phyloP scores from a whole-genome alignment of 2,888 invertebrate genomes.

The Drosophila birchii region DNA sequence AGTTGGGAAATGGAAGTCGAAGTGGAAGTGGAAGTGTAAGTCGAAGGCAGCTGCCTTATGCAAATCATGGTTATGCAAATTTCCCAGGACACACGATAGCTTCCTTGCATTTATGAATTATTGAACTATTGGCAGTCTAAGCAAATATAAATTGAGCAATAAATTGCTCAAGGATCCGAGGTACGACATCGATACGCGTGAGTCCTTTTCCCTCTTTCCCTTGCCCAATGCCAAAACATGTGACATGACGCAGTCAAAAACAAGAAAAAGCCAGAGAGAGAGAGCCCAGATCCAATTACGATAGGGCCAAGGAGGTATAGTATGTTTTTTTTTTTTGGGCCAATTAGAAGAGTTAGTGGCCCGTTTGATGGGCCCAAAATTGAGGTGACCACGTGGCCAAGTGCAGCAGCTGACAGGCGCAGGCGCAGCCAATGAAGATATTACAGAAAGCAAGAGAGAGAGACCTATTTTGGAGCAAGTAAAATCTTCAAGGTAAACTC shows the following conservation, averaged over 20 bases:
- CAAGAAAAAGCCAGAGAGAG: constrained; percentile 23
- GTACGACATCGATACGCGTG: constrained; percentile 70
- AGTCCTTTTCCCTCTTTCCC: constrained; percentile 42
- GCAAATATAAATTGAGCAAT: constrained; percentile 79
- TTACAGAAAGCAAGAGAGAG: background rate
- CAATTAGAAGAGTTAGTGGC: constrained; percentile 72
- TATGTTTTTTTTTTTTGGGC: constrained; percentile 3
- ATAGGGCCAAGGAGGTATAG: constrained; percentile 38
- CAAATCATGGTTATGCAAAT: constrained; percentile 72
- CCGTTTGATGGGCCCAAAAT: constrained; percentile 68
- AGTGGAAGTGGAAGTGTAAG: constrained; percentile 1
- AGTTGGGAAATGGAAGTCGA: background rate
- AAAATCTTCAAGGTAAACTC: background rate
- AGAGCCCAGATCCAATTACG: constrained; percentile 53
- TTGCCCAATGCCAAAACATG: constrained; percentile 46
- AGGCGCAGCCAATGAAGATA: constrained; percentile 18
- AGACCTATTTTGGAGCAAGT: background rate
- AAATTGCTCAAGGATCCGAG: constrained; percentile 48
- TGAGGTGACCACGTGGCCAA: constrained; percentile 44
- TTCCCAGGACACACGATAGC: constrained; percentile 60
- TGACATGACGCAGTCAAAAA: constrained; percentile 73
- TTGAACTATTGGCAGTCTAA: constrained; percentile 79
- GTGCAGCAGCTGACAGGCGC: constrained; percentile 24
- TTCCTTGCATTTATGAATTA: constrained; percentile 64
- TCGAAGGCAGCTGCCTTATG: constrained; percentile 53